A percentile compares a stretch with the other conserved stretches of the same genome.
These are phyloP conservation scores for Leucoptera coffeella DNA, from an alignment of 2,888 invertebrate genomes.

Conservation along the genomic window DNA sequence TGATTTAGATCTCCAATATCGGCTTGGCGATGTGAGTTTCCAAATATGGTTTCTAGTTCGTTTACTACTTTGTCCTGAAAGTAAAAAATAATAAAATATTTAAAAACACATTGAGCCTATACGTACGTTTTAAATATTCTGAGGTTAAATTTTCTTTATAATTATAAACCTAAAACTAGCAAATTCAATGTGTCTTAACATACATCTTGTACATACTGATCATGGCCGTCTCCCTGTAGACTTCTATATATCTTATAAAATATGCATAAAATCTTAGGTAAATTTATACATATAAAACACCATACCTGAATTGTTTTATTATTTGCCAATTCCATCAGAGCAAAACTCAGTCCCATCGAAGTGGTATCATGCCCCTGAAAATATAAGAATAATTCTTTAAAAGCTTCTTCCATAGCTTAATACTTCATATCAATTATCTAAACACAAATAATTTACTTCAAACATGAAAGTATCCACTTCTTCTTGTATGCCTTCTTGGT, in stretches of 20 bases:
- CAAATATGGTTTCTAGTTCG: not conserved
- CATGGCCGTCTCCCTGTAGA: too few relatives aligned
- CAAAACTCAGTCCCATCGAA: constrained; percentile 39
- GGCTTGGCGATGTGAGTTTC: not conserved
- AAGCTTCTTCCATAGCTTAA: too few relatives aligned
- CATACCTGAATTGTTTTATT: constrained; percentile 33
- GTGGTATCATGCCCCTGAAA: constrained; percentile 60
- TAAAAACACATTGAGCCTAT: too few relatives aligned
- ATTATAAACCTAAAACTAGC: too few relatives aligned
- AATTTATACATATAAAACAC: not conserved
- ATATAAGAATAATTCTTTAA: not conserved
- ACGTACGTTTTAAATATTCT: too few relatives aligned
- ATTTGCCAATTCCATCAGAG: constrained; percentile 44
- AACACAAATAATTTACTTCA: constrained; percentile 39
- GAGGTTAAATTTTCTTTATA: too few relatives aligned
- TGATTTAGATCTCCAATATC: not conserved
- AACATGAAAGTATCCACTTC: constrained; percentile 63
- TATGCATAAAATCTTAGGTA: too few relatives aligned
- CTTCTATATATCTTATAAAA: too few relatives aligned
- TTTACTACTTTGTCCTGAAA: not conserved
- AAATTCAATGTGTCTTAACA: too few relatives aligned
- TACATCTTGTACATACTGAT: too few relatives aligned
- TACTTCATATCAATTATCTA: too few relatives aligned
- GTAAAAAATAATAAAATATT: too few relatives aligned
- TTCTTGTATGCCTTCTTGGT: constrained; percentile 48